Conservation (phyloP, 2,797 vertebrate species). For the Brotula barbata region DNA sequence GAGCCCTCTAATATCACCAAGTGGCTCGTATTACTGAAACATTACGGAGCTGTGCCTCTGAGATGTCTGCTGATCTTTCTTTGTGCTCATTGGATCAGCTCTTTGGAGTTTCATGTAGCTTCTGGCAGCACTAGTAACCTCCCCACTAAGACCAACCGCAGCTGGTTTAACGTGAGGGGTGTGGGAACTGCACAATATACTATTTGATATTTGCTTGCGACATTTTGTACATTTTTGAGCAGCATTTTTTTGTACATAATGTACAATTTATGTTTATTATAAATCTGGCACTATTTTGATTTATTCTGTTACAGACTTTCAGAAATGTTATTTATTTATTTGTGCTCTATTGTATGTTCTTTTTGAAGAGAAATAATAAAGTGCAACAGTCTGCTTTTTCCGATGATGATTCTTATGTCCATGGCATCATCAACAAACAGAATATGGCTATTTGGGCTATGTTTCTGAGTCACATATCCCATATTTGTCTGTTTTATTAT, state of each 20-base stretch:
- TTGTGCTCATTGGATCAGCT: conserved; percentile 27
- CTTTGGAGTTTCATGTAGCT: conserved; percentile 42
- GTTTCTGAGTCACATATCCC: too few relatives aligned
- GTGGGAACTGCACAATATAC: conserved; percentile 58
- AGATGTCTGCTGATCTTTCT: conserved; percentile 44
- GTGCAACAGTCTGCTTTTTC: conserved; percentile 74
- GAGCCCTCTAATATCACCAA: conserved; percentile 33
- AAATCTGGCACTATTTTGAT: conserved; percentile 73
- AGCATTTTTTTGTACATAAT: conserved; percentile 78
- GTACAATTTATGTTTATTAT: conserved; percentile 80
- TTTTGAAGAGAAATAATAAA: conserved; percentile 84
- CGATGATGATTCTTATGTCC: conserved; percentile 67
- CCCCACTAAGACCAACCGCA: conserved; percentile 44
- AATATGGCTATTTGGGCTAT: too few relatives aligned
- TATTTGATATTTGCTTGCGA: conserved; percentile 80
- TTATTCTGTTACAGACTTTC: conserved; percentile 75
- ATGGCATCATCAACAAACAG: too few relatives aligned
- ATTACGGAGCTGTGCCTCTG: conserved; percentile 39
- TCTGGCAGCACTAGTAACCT: conserved; percentile 39
- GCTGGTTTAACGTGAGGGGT: conserved; percentile 33
- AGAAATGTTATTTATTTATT: conserved; percentile 78
- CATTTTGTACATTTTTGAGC: conserved; percentile 81
- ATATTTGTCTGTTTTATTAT: too few relatives aligned
- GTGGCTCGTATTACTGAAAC: conserved; percentile 37
- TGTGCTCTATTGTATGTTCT: conserved; percentile 83